Evolutionary conservation across 2,888 invertebrate genomes (phyloP), one percentile per base, ranked within the genome.

Genomic region (Acleris sparsana): DNA sequence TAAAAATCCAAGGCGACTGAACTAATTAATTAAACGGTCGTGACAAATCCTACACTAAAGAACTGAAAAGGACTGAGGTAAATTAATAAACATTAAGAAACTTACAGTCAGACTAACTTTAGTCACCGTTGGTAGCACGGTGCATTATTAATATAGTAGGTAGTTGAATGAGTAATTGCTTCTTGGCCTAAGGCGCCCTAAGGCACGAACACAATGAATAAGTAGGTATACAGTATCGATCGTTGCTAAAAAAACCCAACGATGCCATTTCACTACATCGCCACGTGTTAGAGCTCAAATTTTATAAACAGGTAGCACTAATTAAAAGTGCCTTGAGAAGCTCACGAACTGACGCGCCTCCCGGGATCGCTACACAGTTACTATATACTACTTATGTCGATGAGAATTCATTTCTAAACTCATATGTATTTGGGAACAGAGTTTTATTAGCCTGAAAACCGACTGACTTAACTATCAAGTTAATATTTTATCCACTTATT

Each of bases 271-370:
- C 51, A 44, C 60, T 56, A 18, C 49, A 49, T 29, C 51, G 60
- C 51, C 44, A 44, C 60, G 48, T 51, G 60, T 25, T 33, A 7
- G 25, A 56, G 33, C 55, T 33, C 29, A 65, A 65, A 20, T 65
- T 56, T 49, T 60, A 22, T 49, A 65, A 56, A 65, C 65, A 56
- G 64, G 53, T 22, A 65, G 44, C 51, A 61, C 55, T 65, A 29
- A 44, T 33, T 17, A 49, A 20, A 53, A 61, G 65, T 48, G 55
- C 33, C 43, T 44, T 33, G 55, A 56, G 65, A 53, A 56, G 55
- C 46, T 33, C 25, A 43, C 43, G 53, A 29, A 55, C 17, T 48
- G 48, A 22, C 1, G 44, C n/a, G 5, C n/a, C 44, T n/a, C n/a
- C 44, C 44, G 44, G 44, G 44, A 44, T 44, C n/a, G 16, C n/a